phyloP scores from a whole-genome alignment of 2,797 vertebrate species.

The Leptoclinus maculatus region DNA sequence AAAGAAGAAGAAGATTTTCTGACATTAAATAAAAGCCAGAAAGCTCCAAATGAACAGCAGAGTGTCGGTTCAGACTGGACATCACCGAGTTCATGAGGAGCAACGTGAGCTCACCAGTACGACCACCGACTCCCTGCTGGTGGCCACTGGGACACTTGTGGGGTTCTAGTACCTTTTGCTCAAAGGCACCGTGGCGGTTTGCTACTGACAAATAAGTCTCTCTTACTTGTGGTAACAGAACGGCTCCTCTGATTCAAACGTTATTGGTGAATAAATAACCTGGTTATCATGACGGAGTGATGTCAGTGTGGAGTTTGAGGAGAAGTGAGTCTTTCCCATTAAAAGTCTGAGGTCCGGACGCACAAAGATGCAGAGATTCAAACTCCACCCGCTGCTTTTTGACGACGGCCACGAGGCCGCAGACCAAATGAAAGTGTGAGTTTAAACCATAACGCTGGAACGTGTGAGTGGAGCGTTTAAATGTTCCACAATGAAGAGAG shows the following conservation, averaged over 20 bases:
- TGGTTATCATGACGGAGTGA: neutral
- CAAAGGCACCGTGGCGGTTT: constrained; percentile 67
- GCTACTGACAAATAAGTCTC: constrained; percentile 45
- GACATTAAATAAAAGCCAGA: too few relatives aligned
- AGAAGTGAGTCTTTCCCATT: neutral
- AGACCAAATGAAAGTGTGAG: neutral
- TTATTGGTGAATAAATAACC: neutral
- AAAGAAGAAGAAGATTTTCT: neutral
- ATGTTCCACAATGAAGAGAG: too few relatives aligned
- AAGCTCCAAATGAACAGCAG: too few relatives aligned
- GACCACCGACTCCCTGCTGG: constrained; percentile 22
- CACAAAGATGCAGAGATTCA: constrained; percentile 5
- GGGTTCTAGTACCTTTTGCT: constrained; percentile 50
- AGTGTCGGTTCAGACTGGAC: too few relatives aligned
- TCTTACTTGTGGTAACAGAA: constrained; percentile 17
- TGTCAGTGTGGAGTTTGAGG: neutral
- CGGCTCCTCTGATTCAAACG: neutral
- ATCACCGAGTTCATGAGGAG: too few relatives aligned
- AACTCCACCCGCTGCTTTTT: constrained; percentile 11
- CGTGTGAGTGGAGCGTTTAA: too few relatives aligned
- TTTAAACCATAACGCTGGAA: neutral
- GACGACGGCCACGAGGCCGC: neutral
- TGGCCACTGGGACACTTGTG: constrained; percentile 27
- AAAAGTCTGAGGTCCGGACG: constrained; percentile 28
- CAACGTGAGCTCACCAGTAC: neutral